Conservation (phyloP, 2,888 invertebrate genomes). For the Tenthredo scrophulariae region DNA sequence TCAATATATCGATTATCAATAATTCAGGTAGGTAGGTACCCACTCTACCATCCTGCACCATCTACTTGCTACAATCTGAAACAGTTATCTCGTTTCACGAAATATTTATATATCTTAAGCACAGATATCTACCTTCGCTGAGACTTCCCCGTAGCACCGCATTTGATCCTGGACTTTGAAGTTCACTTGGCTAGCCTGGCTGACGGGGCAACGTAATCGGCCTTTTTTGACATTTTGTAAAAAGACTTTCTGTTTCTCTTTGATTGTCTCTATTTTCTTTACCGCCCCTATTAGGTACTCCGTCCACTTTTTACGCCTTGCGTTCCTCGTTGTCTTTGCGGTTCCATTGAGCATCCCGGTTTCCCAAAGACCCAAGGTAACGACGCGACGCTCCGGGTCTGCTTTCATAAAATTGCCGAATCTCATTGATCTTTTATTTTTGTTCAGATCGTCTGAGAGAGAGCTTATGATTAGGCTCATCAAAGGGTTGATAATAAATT, state of each 20-base stretch:
- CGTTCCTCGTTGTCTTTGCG: background rate
- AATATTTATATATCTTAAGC: slow-evolving; percentile 52
- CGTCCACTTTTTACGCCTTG: background rate
- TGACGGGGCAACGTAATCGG: slow-evolving; percentile 41
- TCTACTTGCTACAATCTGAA: slow-evolving; percentile 56
- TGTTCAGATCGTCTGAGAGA: background rate
- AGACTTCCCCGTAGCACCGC: background rate
- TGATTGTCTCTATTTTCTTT: background rate
- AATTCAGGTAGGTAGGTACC: slow-evolving; percentile 58
- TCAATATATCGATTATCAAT: slow-evolving; percentile 63
- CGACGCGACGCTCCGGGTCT: background rate
- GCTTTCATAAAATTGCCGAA: background rate
- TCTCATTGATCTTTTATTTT: slow-evolving; percentile 19
- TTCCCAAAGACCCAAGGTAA: background rate
- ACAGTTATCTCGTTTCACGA: slow-evolving; percentile 58
- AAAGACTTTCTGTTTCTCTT: background rate
- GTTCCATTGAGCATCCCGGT: background rate
- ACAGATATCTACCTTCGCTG: background rate
- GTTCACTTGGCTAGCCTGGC: background rate
- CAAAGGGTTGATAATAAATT: slow-evolving; percentile 22
- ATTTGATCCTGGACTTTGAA: background rate
- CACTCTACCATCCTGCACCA: slow-evolving; percentile 39
- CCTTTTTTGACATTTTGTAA: slow-evolving; percentile 36
- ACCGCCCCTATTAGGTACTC: background rate
- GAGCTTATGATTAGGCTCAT: background rate